Evolutionary conservation across 2,888 invertebrate species (phyloP).

Genomic region (Noctua janthe): DNA sequence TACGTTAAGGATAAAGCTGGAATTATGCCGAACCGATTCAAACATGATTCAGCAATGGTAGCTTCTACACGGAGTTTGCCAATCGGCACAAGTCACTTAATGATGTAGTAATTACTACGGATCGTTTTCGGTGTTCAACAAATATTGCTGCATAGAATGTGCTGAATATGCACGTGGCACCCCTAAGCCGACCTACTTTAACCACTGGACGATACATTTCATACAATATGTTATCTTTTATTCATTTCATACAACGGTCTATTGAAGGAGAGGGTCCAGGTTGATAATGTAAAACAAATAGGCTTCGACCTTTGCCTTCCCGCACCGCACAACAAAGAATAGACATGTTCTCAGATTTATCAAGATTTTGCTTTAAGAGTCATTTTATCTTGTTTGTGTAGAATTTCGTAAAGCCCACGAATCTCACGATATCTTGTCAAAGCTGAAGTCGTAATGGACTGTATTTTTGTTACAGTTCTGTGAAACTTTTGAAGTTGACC

Average conservation of each 20-base stretch:
- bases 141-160: neutral
- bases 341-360: slow-evolving; percentile 38
- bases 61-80: neutral
- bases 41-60: neutral
- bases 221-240: slow-evolving; percentile 52
- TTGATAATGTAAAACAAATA: slow-evolving; percentile 69
- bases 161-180: neutral
- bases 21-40: neutral
- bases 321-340: slow-evolving; percentile 41
- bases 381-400: slow-evolving; percentile 36
- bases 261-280: slow-evolving; percentile 38
- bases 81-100: neutral
- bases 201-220: slow-evolving; percentile 16
- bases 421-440: slow-evolving; percentile 8
- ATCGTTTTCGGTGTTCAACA: neutral
- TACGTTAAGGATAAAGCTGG: neutral
- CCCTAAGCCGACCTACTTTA: neutral
- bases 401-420: slow-evolving; percentile 27
- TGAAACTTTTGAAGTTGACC: slow-evolving; percentile 29
- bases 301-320: slow-evolving; percentile 34
- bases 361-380: slow-evolving; percentile 17
- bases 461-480: slow-evolving; percentile 18
- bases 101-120: neutral
- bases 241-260: slow-evolving; percentile 51
- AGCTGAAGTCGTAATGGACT: slow-evolving; percentile 3